Percentiles rank a stretch among this genome's conserved stretches.
Evolutionary conservation across 2,797 vertebrate species (phyloP).

Genomic region (Acanthurus leucopareius): DNA sequence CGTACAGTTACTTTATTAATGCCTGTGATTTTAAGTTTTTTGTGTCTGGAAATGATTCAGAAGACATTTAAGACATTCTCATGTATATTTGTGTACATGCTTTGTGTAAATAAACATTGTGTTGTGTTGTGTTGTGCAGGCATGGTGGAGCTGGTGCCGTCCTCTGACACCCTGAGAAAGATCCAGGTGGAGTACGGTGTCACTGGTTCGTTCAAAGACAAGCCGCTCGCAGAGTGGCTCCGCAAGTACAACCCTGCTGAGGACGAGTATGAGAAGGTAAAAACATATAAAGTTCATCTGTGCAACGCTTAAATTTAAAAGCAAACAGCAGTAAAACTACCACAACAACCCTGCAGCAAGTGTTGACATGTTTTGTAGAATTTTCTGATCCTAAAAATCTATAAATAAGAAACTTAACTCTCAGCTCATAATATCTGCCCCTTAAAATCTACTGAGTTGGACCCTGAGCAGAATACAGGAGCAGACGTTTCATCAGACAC

Average conservation of each 20-base stretch:
- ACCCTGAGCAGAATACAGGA: constrained; percentile 6
- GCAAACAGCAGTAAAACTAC: neutral
- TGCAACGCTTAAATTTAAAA: neutral
- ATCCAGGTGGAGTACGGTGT: constrained; percentile 99
- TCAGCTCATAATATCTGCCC: neutral
- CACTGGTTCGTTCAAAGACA: constrained; percentile 99
- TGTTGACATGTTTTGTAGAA: neutral
- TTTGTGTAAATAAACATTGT: neutral
- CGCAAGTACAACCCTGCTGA: constrained; percentile 98
- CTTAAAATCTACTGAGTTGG: neutral
- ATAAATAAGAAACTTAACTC: constrained; percentile 34
- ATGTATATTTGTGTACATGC: neutral
- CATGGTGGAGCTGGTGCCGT: constrained; percentile 97
- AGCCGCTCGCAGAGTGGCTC: constrained; percentile 97
- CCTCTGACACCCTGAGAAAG: constrained; percentile 96
- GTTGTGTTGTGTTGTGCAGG: constrained; percentile 81
- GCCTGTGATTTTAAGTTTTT: neutral
- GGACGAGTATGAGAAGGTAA: constrained; percentile 98
- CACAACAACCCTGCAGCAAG: neutral
- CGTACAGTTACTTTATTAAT: neutral
- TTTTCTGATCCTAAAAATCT: constrained; percentile 22
- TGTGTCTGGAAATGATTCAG: too few species aligned
- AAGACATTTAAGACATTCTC: neutral
- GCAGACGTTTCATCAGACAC: neutral
- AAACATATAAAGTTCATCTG: too few species aligned